These are phyloP conservation scores for Muricea muricata DNA, from an alignment of 92 coral and sea anemone species.

Conservation along the genomic window DNA sequence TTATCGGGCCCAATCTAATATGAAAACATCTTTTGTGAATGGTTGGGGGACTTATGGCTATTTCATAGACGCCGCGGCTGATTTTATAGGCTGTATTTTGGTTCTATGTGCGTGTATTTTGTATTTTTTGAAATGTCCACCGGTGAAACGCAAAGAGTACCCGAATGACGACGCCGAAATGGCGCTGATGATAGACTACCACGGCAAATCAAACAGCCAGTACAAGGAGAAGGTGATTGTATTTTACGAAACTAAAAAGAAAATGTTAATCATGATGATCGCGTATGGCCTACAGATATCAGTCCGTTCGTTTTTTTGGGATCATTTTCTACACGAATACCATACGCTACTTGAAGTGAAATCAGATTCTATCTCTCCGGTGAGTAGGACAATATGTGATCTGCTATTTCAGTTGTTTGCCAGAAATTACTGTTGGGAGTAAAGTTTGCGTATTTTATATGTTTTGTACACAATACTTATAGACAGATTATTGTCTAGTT, in stretches of 20 bases:
- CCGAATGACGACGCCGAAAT: conserved; percentile 70
- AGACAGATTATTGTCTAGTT: not conserved
- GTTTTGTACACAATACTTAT: not conserved
- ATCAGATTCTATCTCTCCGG: conserved; percentile 74
- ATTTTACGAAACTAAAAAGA: conserved; percentile 73
- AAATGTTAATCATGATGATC: conserved; percentile 69
- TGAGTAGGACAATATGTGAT: too few relatives aligned
- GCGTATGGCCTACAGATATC: conserved; percentile 68
- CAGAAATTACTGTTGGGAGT: not conserved
- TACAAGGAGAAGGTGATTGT: conserved; percentile 65
- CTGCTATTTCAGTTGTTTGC: not conserved
- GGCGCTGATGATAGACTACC: conserved; percentile 58
- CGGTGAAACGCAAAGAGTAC: conserved; percentile 70
- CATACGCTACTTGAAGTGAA: conserved; percentile 78
- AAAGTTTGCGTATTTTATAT: not conserved
- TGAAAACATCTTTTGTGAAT: conserved; percentile 72
- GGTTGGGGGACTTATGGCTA: conserved; percentile 94
- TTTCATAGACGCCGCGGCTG: conserved; percentile 83
- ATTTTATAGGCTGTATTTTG: conserved; percentile 80
- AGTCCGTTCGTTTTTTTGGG: conserved; percentile 81
- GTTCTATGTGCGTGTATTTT: conserved; percentile 73
- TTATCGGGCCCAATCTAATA: conserved; percentile 80
- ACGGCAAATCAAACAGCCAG: conserved; percentile 45
- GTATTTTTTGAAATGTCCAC: conserved; percentile 76
- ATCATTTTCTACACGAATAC: conserved; percentile 75